phyloP scores from a whole-genome alignment of 2,888 invertebrate genomes.

The Agrochola lychnidis region DNA sequence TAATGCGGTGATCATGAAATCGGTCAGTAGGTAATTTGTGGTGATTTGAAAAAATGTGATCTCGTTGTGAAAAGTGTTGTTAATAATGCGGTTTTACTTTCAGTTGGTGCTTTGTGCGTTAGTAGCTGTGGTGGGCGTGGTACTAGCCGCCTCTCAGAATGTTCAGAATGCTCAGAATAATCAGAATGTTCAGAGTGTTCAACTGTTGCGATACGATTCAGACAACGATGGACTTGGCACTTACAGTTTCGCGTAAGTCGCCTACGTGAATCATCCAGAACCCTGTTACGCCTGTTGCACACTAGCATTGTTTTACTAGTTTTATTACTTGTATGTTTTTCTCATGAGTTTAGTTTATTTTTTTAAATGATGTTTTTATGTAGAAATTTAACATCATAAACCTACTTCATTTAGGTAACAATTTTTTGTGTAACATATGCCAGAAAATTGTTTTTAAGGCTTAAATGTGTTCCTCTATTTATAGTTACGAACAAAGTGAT shows the following conservation, averaged over 20 bases:
- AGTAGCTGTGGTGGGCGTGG: constrained; percentile 75
- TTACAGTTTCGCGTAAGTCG: constrained; percentile 80
- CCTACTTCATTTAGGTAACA: too few species aligned
- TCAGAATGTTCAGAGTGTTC: constrained; percentile 70
- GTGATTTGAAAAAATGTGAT: neutral
- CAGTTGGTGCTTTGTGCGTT: constrained; percentile 85
- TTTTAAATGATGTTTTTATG: too few species aligned
- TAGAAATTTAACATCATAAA: too few species aligned
- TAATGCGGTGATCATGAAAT: constrained; percentile 70
- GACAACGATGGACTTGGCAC: constrained; percentile 83
- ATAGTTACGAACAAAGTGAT: constrained; percentile 89
- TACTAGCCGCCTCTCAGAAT: constrained; percentile 70
- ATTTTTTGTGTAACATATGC: neutral
- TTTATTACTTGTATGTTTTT: neutral
- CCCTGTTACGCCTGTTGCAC: neutral
- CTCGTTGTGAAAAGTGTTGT: constrained; percentile 15
- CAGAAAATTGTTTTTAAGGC: neutral
- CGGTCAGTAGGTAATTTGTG: constrained; percentile 11
- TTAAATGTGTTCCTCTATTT: constrained; percentile 34
- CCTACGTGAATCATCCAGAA: neutral
- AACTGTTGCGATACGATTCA: constrained; percentile 77
- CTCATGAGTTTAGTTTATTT: too few species aligned
- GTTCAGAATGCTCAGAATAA: constrained; percentile 36
- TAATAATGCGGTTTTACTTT: constrained; percentile 63
- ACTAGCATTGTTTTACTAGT: neutral